phyloP scores from a whole-genome alignment of 2,113 vertebrate species.

The Centropristis striata region DNA sequence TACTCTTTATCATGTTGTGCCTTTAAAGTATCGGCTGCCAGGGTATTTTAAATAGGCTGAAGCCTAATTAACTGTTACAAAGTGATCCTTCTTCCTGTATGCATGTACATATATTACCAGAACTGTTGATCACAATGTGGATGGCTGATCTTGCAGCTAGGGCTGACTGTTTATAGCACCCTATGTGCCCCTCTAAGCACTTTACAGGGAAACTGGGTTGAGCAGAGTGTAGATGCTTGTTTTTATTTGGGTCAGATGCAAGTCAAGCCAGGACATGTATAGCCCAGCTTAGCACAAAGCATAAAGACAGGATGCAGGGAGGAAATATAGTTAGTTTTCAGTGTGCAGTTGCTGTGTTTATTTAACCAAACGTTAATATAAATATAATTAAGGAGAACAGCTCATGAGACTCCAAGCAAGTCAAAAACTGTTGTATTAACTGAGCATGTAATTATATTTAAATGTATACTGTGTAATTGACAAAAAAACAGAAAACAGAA shows the following conservation, averaged over 20 bases:
- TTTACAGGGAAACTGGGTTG: constrained; percentile 10
- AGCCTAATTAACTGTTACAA: constrained; percentile 19
- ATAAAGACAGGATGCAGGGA: neutral
- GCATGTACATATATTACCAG: neutral
- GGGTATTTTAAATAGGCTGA: neutral
- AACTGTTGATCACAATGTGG: neutral
- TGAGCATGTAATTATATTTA: neutral
- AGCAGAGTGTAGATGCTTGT: neutral
- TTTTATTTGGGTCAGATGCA: constrained; percentile 15
- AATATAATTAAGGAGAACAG: neutral
- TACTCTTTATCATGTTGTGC: neutral
- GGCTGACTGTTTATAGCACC: neutral
- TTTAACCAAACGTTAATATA: no score
- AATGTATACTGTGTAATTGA: no score
- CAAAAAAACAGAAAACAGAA: no score
- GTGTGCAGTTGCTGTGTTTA: no score
- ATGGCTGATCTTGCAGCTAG: neutral
- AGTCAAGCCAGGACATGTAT: neutral
- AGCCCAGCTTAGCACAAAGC: neutral
- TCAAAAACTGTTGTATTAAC: neutral
- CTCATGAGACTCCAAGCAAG: neutral
- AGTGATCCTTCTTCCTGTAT: constrained; percentile 4
- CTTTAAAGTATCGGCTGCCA: constrained; percentile 6
- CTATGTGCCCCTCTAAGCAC: neutral
- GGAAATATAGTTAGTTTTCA: neutral